Conservation (phyloP, 1,140 invertebrate genomes). For the Drosophila erecta region DNA sequence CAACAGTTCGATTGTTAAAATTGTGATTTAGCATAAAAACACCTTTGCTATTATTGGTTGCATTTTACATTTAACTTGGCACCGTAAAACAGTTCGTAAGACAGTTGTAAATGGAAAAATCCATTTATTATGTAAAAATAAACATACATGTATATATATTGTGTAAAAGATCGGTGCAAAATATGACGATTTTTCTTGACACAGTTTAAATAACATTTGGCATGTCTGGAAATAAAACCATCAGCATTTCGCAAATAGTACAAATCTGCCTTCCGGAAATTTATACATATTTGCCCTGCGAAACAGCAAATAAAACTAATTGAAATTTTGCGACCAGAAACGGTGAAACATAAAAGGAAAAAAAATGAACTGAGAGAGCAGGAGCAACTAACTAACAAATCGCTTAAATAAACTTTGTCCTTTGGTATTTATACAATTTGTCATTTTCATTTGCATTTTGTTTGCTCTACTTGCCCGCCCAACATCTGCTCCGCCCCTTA, state of each 20-base stretch:
- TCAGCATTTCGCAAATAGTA: background rate
- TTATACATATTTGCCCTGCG: background rate
- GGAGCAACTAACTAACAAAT: conserved; percentile 64
- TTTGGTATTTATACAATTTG: conserved; percentile 66
- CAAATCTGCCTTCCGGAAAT: background rate
- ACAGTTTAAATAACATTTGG: background rate
- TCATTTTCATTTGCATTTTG: conserved; percentile 70
- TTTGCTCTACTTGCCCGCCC: conserved; percentile 36
- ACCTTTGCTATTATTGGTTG: background rate
- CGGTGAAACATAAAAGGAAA: background rate
- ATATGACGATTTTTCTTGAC: background rate
- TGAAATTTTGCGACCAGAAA: conserved; percentile 4
- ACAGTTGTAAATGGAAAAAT: background rate
- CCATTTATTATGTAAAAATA: background rate
- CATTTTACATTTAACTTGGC: background rate
- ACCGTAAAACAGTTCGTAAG: background rate
- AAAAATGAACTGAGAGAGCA: background rate
- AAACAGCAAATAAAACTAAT: conserved; percentile 9
- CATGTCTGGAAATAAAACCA: background rate
- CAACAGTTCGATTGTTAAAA: conserved; percentile 16
- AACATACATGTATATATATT: too few species aligned
- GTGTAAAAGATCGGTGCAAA: too few species aligned
- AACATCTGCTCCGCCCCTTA: background rate
- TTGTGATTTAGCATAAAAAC: background rate
- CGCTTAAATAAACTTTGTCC: conserved; percentile 80